A percentile compares a stretch with the other conserved stretches of the same genome.
Evolutionary conservation across 2,113 vertebrate species (phyloP).

Genomic region (Osmerus eperlanus): DNA sequence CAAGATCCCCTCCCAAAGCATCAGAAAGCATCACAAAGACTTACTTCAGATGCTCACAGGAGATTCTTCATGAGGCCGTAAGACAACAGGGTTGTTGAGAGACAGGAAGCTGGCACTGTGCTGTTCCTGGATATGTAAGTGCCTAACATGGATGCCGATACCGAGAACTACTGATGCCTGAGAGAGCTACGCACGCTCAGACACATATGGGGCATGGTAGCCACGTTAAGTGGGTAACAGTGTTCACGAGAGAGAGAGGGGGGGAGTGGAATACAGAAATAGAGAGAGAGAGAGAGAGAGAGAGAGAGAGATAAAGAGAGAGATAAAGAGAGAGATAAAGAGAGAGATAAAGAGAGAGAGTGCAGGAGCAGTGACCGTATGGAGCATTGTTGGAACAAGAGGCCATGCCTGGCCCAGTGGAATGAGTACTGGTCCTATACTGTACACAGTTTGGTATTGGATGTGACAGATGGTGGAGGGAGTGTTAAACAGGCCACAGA

Average conservation of each 20-base stretch:
- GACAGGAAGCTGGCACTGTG: background rate
- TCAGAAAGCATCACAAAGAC: background rate
- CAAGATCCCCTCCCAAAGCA: constrained; percentile 1
- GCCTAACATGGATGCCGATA: background rate
- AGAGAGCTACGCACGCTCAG: constrained; percentile 34
- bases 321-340: background rate
- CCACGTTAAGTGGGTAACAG: constrained; percentile 39
- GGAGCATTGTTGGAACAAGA: constrained; percentile 29
- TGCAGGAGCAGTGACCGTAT: constrained; percentile 16
- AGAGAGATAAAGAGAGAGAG: background rate
- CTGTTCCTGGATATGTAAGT: background rate
- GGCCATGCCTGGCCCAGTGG: constrained; percentile 24
- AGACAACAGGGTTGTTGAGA: background rate
- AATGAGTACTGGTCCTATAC: constrained; percentile 34
- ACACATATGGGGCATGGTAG: constrained; percentile 31
- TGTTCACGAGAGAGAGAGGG: constrained; percentile 18
- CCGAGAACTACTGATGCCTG: constrained; percentile 42
- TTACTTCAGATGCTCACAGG: background rate
- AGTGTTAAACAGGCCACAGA: constrained; percentile 53
- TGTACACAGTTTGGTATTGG: constrained; percentile 2
- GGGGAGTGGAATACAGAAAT: background rate
- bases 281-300: constrained; percentile 3
- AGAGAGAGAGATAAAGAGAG: constrained; percentile 23
- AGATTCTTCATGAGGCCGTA: background rate
- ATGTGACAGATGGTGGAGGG: constrained; percentile 64